These are phyloP conservation scores for Agrotis ipsilon DNA, from an alignment of 2,888 invertebrate species.

Conservation along the genomic window DNA sequence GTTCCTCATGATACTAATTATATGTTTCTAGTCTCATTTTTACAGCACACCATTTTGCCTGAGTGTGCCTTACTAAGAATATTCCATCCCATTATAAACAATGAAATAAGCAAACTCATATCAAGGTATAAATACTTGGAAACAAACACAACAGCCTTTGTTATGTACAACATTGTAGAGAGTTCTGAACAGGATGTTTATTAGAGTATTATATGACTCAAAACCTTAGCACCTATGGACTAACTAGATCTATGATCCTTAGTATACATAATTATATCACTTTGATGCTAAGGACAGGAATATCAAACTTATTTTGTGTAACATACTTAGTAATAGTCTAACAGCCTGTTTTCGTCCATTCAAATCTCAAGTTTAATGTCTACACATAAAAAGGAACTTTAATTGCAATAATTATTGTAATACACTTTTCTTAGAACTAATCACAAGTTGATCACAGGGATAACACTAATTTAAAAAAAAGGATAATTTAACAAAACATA, in stretches of 20 bases:
- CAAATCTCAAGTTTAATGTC: not conserved
- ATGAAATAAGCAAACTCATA: not conserved
- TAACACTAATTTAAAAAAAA: constrained; percentile 10
- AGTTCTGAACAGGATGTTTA: not conserved
- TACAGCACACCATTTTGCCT: too few relatives aligned
- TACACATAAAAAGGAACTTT: not conserved
- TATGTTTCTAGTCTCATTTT: too few relatives aligned
- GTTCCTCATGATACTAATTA: too few relatives aligned
- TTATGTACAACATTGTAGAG: constrained; percentile 20
- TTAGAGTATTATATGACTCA: not conserved
- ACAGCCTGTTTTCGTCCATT: not conserved
- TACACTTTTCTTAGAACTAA: constrained; percentile 1
- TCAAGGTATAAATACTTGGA: constrained; percentile 16
- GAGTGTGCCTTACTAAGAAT: not conserved
- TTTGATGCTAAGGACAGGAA: not conserved
- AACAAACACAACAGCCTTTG: constrained; percentile 11
- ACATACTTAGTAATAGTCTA: not conserved
- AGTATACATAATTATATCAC: not conserved
- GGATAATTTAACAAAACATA: not conserved
- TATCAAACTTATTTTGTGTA: not conserved
- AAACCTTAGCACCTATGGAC: not conserved
- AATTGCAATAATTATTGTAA: constrained; percentile 16
- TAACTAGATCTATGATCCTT: not conserved
- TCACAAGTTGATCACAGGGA: constrained; percentile 46
- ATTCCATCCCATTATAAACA: not conserved